These are phyloP conservation scores for Linnaemya tessellans DNA, from an alignment of 2,888 invertebrate species.

Conservation along the genomic window DNA sequence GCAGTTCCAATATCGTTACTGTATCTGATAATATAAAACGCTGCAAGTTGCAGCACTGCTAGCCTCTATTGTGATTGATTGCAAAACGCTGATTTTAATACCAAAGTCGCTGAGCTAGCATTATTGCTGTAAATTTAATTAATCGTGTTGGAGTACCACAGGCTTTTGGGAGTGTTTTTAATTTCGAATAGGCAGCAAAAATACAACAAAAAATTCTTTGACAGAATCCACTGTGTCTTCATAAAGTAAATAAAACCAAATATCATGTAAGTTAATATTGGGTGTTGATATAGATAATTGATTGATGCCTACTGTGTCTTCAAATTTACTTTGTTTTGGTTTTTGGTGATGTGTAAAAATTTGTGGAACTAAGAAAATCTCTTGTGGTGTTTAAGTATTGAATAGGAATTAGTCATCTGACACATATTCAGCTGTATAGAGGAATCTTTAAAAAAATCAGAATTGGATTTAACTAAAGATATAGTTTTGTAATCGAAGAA, in stretches of 20 bases:
- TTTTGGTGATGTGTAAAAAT: constrained; percentile 67
- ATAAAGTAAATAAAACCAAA: constrained; percentile 30
- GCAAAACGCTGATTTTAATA: neutral
- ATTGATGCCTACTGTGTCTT: neutral
- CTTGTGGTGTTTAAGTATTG: constrained; percentile 17
- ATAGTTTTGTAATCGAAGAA: neutral
- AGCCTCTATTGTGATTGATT: neutral
- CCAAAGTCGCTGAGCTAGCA: neutral
- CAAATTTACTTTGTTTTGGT: constrained; percentile 1
- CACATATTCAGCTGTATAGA: neutral
- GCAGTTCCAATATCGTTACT: too few relatives aligned
- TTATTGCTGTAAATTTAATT: constrained; percentile 35
- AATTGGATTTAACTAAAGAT: neutral
- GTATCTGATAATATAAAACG: neutral
- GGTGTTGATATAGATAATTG: neutral
- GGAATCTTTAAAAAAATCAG: neutral
- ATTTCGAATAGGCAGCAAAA: neutral
- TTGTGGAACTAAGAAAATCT: constrained; percentile 28
- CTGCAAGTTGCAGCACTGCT: neutral
- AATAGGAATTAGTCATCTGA: constrained; percentile 50
- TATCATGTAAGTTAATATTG: constrained; percentile 59
- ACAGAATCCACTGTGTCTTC: constrained; percentile 12
- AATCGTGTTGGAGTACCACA: constrained; percentile 43
- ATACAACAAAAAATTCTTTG: neutral
- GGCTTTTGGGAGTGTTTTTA: constrained; percentile 62